Evolutionary conservation across 2,797 vertebrate genomes (phyloP).

Genomic region (Ctenopoma multispine): DNA sequence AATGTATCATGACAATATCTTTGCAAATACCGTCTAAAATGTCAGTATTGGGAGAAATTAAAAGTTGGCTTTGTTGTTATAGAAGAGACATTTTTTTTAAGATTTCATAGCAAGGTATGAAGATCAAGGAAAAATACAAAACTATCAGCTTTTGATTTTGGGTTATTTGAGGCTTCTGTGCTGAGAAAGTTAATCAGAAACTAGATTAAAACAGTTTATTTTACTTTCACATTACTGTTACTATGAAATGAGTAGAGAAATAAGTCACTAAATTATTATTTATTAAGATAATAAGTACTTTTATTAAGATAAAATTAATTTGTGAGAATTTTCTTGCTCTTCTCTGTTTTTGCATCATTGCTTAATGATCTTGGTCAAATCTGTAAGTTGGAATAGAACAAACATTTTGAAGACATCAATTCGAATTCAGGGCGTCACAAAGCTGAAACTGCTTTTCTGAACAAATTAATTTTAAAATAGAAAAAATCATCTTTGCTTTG

Average conservation of each 20-base stretch:
- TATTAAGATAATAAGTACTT: no score
- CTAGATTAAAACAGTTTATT: constrained; percentile 2
- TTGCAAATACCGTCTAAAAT: constrained; percentile 71
- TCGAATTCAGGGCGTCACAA: no score
- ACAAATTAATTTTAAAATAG: neutral
- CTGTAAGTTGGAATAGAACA: neutral
- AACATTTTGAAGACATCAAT: neutral
- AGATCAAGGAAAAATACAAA: constrained; percentile 18
- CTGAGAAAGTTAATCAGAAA: constrained; percentile 3
- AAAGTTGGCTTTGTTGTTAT: constrained; percentile 38
- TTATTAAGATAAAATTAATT: no score
- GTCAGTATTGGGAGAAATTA: constrained; percentile 12
- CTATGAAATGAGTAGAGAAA: constrained; percentile 4
- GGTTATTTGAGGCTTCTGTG: constrained; percentile 28
- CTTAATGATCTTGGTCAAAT: neutral
- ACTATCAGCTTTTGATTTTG: constrained; percentile 28
- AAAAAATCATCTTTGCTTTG: no score
- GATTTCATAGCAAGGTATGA: constrained; percentile 19
- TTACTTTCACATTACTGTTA: constrained; percentile 52
- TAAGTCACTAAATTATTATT: neutral
- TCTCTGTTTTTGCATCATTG: neutral
- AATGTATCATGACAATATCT: constrained; percentile 72
- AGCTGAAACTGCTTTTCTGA: neutral
- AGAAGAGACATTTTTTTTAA: neutral
- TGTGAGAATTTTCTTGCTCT: neutral